phyloP scores from a whole-genome alignment of 1,140 invertebrate genomes.

The Drosophila hydei region DNA sequence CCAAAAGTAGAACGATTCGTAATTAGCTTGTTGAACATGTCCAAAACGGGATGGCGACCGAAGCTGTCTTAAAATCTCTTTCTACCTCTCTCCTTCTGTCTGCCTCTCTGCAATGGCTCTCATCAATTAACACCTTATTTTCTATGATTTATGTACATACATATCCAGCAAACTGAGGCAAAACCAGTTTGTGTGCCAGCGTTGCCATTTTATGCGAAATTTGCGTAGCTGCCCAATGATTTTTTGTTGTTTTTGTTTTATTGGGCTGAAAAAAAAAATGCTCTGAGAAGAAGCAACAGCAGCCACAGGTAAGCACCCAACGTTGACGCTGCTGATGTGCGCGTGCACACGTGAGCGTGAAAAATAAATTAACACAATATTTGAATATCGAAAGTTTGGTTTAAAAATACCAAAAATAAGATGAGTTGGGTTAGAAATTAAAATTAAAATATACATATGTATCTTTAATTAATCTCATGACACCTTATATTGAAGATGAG shows the following conservation, averaged over 20 bases:
- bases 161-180: slow-evolving; percentile 25
- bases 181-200: slow-evolving; percentile 65
- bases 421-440: background rate
- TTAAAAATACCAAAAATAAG: background rate
- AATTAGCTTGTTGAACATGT: slow-evolving; percentile 51
- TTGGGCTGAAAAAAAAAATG: slow-evolving; percentile 26
- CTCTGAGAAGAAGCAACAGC: slow-evolving; percentile 26
- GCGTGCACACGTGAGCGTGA: slow-evolving; percentile 23
- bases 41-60: slow-evolving; percentile 33
- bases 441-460: no score
- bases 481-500: no score
- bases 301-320: slow-evolving; percentile 52
- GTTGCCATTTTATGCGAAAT: slow-evolving; percentile 70
- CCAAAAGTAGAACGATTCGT: slow-evolving; percentile 45
- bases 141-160: slow-evolving; percentile 47
- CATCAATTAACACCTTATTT: slow-evolving; percentile 68
- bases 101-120: slow-evolving; percentile 17
- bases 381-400: background rate
- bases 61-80: slow-evolving; percentile 6
- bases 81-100: background rate
- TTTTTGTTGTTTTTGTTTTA: slow-evolving; percentile 14
- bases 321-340: slow-evolving; percentile 25
- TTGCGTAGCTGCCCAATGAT: slow-evolving; percentile 44
- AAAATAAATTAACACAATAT: slow-evolving; percentile 6
- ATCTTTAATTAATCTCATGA: no score